phyloP scores from a whole-genome alignment of 2,888 invertebrate genomes.

The Leptogaster cylindrica region DNA sequence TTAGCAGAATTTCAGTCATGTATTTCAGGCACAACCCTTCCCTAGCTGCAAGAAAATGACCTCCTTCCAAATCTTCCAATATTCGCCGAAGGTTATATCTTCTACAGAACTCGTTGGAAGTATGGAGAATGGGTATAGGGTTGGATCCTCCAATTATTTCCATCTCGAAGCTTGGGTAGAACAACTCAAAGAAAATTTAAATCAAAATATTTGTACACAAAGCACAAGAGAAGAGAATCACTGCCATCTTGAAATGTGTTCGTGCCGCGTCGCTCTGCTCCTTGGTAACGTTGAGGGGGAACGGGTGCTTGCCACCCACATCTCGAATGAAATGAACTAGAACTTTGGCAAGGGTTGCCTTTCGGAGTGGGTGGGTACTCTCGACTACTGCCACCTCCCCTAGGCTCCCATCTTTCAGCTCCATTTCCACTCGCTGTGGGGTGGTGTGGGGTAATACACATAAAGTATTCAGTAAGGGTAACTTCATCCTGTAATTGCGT shows the following conservation, averaged over 20 bases:
- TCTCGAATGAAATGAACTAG: slow-evolving; percentile 32
- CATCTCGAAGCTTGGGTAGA: no score
- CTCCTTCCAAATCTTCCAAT: neutral
- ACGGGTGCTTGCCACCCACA: slow-evolving; percentile 4
- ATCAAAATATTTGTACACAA: slow-evolving; percentile 44
- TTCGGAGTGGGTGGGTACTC: neutral
- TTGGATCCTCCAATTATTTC: no score
- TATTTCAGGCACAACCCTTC: neutral
- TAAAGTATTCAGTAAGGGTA: slow-evolving; percentile 46
- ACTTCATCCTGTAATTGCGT: slow-evolving; percentile 45
- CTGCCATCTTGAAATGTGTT: slow-evolving; percentile 4
- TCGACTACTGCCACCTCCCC: slow-evolving; percentile 7
- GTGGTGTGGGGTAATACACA: slow-evolving; percentile 38
- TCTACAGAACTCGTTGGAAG: neutral
- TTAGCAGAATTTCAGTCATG: slow-evolving; percentile 35
- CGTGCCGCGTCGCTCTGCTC: slow-evolving; percentile 1
- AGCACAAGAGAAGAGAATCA: slow-evolving; percentile 31
- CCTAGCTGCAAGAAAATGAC: neutral
- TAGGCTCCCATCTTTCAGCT: slow-evolving; percentile 4
- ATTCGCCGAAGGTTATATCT: neutral
- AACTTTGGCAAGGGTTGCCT: neutral
- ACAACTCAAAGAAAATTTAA: slow-evolving; percentile 42
- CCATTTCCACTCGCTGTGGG: slow-evolving; percentile 5
- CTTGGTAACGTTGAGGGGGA: neutral
- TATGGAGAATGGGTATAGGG: neutral